Evolutionary conservation across 2,888 invertebrate species (phyloP), one percentile per base, ranked within the genome.

Genomic region (Saturnia japonica): DNA sequence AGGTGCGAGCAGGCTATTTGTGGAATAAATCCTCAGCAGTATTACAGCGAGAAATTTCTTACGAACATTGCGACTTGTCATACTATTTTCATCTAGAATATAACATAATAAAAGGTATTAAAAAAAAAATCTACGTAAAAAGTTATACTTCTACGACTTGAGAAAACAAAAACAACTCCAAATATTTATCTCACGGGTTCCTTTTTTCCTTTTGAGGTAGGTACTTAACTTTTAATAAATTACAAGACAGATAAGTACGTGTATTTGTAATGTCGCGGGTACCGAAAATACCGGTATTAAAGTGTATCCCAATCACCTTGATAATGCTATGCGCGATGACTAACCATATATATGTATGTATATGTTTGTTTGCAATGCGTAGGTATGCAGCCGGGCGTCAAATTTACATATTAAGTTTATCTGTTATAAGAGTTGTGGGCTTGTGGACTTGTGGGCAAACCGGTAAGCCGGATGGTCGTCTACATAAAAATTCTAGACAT

Each of bases 401-500:
- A 54, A 54, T 68, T 68, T 64, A 64, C 64, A 64, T 64, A 64
- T 25, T 57, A 57, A 40, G 34, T 64, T 64, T n/a, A 40, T 64
- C 64, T 64, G 60, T 28, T 34, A 68, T 40, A 57, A 22, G 45
- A 69, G 28, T 28, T 51, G 70, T 70, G 70, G 70, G 70, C 43
- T n/a, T n/a, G n/a, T n/a, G n/a, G n/a, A n/a, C n/a, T n/a, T n/a
- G n/a, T n/a, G 70, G 70, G 70, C 43, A 42, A 54, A 64, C 40
- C 64, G 34, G 40, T 40, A 22, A 64, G 62, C 70, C 67, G 66
- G 70, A 70, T 67, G 66, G 67, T 11, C 45, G 40, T 40, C 42
- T 54, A 42, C 34, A 70, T 28, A 69, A 70, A 69, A 67, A 70
- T 51, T 62, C 42, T 68, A 43, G 64, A 68, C 60, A 68, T 68